Base-by-base conservation (phyloP, 2,797 vertebrate species). In the Apogon hyalosoma region DNA sequence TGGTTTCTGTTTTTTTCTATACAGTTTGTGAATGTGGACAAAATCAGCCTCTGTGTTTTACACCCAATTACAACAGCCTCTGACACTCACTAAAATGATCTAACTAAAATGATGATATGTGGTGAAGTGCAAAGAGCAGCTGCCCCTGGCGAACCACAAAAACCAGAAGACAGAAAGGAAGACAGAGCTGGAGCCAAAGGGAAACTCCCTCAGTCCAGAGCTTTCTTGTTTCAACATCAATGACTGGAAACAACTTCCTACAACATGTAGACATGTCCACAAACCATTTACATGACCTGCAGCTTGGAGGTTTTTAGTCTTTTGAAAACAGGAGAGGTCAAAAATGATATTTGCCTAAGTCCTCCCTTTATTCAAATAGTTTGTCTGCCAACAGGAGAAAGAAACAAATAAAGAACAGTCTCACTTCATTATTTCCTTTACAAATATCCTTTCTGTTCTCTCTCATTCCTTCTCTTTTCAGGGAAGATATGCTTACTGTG, bases 351-450 rank as follows among this genome's bases (percentile, higher is more conserved):
- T 82, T 80, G 61, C 48, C 33, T 76, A 13, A 6, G 13, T 67
- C 61, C 67, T 61, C 63, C 60, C 9, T 16, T 66, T 70, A 72
- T 72, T 80, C 62, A 76, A 75, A 84, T 57, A 45, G 62, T 63
- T 50, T 18, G 47, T 69, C 24, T 60, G 55, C 18, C 41, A 41
- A 5, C n/a, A 51, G 59, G 16, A 13, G 1, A 52, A 3, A 38
- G 36, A 56, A 1, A 48, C 11, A 28, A 6, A 40, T n/a, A 24
- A n/a, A 65, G 19, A 18, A 0, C 3, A 19, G 33, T 31, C 13
- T 54, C 42, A 53, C 42, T 61, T 69, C 60, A 74, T 69, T 31
- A 73, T 47, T 80, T 54, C 54, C 56, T 50, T n/a, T 53, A 1
- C 31, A 57, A 24, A 28, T 43, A 21, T 8, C 51, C 60, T 63